These are phyloP conservation scores for Druceiella hillmani DNA, from an alignment of 2,888 invertebrate species.

Conservation along the genomic window DNA sequence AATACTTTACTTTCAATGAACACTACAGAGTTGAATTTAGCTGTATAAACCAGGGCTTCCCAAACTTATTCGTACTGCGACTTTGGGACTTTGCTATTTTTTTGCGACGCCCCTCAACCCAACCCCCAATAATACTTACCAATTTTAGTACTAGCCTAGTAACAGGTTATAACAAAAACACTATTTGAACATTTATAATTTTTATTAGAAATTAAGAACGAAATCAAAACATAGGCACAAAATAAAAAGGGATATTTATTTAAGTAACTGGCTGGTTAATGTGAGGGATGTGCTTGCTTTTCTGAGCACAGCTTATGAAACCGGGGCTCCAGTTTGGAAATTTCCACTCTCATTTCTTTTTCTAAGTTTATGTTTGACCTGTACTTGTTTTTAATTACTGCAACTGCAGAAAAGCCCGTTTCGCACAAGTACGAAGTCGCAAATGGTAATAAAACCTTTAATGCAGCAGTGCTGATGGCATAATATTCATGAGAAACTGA, in stretches of 20 bases:
- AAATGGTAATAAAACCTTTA: slow-evolving; percentile 20
- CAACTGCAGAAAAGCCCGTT: slow-evolving; percentile 23
- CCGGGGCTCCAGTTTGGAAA: slow-evolving; percentile 16
- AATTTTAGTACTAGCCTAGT: slow-evolving; percentile 4
- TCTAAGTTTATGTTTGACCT: slow-evolving; percentile 15
- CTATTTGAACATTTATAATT: slow-evolving; percentile 7
- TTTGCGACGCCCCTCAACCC: slow-evolving; percentile 10
- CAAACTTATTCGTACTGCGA: slow-evolving; percentile 12
- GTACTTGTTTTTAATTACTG: slow-evolving; percentile 24
- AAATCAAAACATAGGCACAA: slow-evolving; percentile 10
- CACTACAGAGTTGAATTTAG: too few species aligned
- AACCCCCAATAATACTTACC: slow-evolving; percentile 7
- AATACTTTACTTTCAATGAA: too few species aligned
- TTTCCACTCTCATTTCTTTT: slow-evolving; percentile 17
- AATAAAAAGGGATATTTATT: slow-evolving; percentile 9
- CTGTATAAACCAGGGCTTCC: too few species aligned
- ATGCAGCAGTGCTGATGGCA: slow-evolving; percentile 18
- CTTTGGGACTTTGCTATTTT: slow-evolving; percentile 11
- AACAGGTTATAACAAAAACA: slow-evolving; percentile 8
- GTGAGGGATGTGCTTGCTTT: slow-evolving; percentile 16
- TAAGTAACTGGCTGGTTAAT: slow-evolving; percentile 14
- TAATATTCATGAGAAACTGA: slow-evolving; percentile 17
- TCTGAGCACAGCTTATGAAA: slow-evolving; percentile 18
- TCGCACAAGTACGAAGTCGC: slow-evolving; percentile 23
- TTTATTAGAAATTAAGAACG: slow-evolving; percentile 9